These are phyloP conservation scores for Menidia menidia DNA, from an alignment of 2,797 vertebrate genomes.

Conservation along the genomic window DNA sequence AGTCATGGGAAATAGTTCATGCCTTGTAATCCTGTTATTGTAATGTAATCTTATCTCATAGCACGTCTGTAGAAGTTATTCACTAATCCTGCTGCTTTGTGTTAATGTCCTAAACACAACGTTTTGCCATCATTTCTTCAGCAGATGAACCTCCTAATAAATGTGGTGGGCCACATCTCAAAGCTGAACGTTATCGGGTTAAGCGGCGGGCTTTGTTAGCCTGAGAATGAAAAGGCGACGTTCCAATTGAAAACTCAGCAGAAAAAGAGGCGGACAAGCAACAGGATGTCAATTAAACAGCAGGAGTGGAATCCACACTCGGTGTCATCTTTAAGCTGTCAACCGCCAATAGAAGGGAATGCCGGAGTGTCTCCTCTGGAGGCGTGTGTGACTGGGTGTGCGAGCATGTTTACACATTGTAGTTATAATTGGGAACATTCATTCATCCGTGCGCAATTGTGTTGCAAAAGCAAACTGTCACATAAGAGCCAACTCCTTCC, in stretches of 20 bases:
- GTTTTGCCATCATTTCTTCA: not conserved
- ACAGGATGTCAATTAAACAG: slow-evolving; percentile 71
- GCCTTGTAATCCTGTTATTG: not conserved
- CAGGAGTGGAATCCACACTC: slow-evolving; percentile 73
- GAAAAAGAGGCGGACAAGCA: slow-evolving; percentile 46
- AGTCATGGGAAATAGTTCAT: not conserved
- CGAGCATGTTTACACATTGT: slow-evolving; percentile 28
- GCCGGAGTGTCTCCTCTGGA: slow-evolving; percentile 52
- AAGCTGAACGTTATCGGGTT: not conserved
- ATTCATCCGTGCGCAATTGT: slow-evolving; percentile 16
- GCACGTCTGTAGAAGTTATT: not conserved
- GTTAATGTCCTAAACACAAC: not conserved
- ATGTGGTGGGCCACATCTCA: no score
- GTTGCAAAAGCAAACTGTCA: slow-evolving; percentile 26
- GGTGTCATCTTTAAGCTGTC: slow-evolving; percentile 67
- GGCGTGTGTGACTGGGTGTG: slow-evolving; percentile 11
- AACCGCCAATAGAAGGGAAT: slow-evolving; percentile 65
- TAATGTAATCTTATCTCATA: not conserved
- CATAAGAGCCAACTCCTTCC: not conserved
- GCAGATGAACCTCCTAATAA: not conserved
- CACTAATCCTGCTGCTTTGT: not conserved
- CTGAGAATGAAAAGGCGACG: slow-evolving; percentile 37
- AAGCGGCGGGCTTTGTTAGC: slow-evolving; percentile 37
- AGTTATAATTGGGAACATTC: slow-evolving; percentile 61
- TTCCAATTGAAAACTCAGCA: slow-evolving; percentile 27